A percentile compares a stretch with the other conserved stretches of the same genome.
phyloP scores from a whole-genome alignment of 2,797 vertebrate species.

The Uromys caudimaculatus region DNA sequence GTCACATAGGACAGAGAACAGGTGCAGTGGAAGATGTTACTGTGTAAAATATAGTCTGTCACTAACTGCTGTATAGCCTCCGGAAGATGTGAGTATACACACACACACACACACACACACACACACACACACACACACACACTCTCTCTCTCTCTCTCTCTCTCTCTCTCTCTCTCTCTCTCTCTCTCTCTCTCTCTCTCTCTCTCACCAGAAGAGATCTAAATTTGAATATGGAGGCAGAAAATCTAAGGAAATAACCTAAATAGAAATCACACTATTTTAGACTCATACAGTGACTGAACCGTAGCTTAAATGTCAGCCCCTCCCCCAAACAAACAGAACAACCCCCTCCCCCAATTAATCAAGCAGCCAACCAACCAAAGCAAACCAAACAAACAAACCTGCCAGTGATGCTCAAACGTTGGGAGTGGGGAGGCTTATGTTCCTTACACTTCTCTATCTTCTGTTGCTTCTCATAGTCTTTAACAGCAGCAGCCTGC shows the following conservation, averaged over 20 bases:
- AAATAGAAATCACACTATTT: not conserved
- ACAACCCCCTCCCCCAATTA: not conserved
- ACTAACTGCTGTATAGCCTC: accelerated
- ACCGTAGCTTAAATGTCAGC: not conserved
- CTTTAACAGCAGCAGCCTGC: not conserved
- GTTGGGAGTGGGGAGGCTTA: accelerated
- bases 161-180: no score
- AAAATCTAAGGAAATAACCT: not conserved
- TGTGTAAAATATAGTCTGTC: not conserved
- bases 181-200: no score
- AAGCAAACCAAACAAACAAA: not conserved
- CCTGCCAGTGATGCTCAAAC: not conserved
- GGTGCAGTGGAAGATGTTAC: not conserved
- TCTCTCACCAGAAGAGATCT: not conserved
- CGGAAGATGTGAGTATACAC: not conserved
- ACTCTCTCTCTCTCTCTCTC: no score
- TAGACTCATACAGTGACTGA: no score
- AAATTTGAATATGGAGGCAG: not conserved
- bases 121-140: accelerated
- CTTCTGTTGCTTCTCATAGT: not conserved
- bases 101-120: accelerated
- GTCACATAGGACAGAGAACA: not conserved
- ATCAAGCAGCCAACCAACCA: not conserved
- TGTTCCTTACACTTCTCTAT: accelerated
- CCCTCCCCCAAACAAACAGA: not conserved